Evolutionary conservation across 2,113 vertebrate genomes (phyloP).

Genomic region (Pseudorectes ferrugineus): DNA sequence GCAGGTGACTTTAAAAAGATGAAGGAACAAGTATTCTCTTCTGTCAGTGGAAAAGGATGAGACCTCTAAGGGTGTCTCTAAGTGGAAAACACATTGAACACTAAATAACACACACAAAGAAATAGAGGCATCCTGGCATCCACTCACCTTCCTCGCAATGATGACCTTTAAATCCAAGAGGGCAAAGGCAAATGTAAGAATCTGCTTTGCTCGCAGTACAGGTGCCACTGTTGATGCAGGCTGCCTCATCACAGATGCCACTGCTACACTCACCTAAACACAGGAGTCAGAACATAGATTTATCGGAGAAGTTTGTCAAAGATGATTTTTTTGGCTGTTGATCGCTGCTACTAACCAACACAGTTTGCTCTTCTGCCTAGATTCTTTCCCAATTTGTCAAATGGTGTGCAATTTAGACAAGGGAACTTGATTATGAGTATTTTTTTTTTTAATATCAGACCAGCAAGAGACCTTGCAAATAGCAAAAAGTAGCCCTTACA

Average conservation of each 20-base stretch:
- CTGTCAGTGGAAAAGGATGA: neutral
- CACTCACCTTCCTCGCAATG: conserved; percentile 91
- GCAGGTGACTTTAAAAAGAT: neutral
- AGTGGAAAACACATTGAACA: neutral
- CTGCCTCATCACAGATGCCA: conserved; percentile 83
- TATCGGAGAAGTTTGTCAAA: neutral
- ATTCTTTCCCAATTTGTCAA: neutral
- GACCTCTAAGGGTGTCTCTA: neutral
- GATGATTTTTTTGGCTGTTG: neutral
- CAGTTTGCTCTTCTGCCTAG: neutral
- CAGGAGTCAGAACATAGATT: neutral
- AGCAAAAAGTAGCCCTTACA: neutral
- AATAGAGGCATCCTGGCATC: neutral
- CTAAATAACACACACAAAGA: neutral
- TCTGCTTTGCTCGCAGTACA: conserved; percentile 84
- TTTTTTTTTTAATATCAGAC: neutral
- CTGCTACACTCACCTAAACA: conserved; percentile 88
- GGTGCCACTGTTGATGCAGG: conserved; percentile 85
- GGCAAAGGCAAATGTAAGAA: conserved; percentile 90
- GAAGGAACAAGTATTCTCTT: neutral
- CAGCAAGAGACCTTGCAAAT: neutral
- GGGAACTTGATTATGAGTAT: neutral
- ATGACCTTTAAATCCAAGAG: conserved; percentile 87
- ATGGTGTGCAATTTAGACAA: neutral
- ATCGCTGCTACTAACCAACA: neutral